Percentiles rank a stretch among this genome's conserved stretches.
Conservation (phyloP, 2,888 invertebrate genomes). For the Orchesella flavescens region DNA sequence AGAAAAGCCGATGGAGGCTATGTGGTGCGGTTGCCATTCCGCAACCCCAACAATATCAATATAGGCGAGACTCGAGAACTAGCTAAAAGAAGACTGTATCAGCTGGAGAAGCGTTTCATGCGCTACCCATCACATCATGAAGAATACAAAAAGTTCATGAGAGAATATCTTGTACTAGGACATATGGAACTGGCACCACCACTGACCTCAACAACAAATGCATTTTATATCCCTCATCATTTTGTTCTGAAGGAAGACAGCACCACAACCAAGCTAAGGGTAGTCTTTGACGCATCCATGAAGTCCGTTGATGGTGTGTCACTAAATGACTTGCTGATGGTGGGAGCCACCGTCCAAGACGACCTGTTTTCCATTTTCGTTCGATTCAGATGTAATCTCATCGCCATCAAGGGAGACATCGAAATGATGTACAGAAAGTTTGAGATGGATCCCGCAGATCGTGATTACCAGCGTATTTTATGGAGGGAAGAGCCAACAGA, state of each 20-base stretch:
- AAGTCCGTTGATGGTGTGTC: constrained; percentile 66
- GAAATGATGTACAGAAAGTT: constrained; percentile 74
- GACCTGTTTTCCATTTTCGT: constrained; percentile 73
- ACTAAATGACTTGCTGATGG: constrained; percentile 73
- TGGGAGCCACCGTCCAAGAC: constrained; percentile 73
- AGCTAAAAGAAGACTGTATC: background rate
- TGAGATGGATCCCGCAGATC: constrained; percentile 69
- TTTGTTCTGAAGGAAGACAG: constrained; percentile 58
- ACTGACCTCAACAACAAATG: no score
- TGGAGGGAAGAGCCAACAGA: constrained; percentile 72
- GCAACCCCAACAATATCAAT: background rate
- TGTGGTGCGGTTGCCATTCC: constrained; percentile 18
- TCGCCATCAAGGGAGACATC: constrained; percentile 73
- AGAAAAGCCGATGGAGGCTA: constrained; percentile 14
- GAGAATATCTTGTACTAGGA: constrained; percentile 34
- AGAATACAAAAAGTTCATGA: constrained; percentile 52
- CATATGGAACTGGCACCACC: constrained; percentile 33
- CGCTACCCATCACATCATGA: constrained; percentile 3
- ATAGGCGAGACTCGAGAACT: background rate
- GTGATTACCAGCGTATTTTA: constrained; percentile 73
- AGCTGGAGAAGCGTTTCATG: constrained; percentile 26
- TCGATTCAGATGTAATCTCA: constrained; percentile 69
- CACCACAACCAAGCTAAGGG: constrained; percentile 59
- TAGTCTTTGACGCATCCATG: constrained; percentile 64
- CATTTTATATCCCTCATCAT: constrained; percentile 67